Evolutionary conservation across 2,113 vertebrate species (phyloP).

Genomic region (Rissa tridactyla): DNA sequence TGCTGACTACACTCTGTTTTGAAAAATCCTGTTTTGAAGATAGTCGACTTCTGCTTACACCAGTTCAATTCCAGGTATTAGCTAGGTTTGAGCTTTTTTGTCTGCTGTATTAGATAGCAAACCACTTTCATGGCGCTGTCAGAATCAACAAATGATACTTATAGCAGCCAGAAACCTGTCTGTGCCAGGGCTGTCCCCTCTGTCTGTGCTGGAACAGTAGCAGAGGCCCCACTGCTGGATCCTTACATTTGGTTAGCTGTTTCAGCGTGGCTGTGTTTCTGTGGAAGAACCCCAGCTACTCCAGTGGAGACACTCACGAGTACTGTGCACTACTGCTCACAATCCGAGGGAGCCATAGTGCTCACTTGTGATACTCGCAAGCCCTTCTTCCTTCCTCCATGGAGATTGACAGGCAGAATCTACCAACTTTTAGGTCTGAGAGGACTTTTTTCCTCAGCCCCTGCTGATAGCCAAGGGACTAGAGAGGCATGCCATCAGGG

Average conservation of each 20-base stretch:
- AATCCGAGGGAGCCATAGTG: too few species aligned
- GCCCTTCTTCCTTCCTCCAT: neutral
- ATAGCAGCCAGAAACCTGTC: neutral
- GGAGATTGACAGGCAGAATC: neutral
- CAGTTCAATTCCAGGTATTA: neutral
- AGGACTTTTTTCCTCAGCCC: neutral
- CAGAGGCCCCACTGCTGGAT: neutral
- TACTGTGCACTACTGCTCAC: neutral
- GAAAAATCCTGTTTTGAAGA: neutral
- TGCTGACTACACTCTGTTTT: neutral
- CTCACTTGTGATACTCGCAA: too few species aligned
- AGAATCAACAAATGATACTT: neutral
- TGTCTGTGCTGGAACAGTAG: neutral
- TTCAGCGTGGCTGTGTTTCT: neutral
- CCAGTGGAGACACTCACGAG: fast-evolving
- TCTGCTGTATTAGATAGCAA: neutral
- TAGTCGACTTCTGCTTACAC: neutral
- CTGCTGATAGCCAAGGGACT: neutral
- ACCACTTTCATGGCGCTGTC: neutral
- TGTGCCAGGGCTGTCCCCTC: neutral
- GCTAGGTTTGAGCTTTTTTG: neutral
- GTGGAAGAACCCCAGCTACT: neutral
- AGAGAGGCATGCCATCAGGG: neutral
- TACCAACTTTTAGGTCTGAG: neutral
- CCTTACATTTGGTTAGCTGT: neutral